Evolutionary conservation across 2,113 vertebrate species (phyloP).

Genomic region (Rissa tridactyla): DNA sequence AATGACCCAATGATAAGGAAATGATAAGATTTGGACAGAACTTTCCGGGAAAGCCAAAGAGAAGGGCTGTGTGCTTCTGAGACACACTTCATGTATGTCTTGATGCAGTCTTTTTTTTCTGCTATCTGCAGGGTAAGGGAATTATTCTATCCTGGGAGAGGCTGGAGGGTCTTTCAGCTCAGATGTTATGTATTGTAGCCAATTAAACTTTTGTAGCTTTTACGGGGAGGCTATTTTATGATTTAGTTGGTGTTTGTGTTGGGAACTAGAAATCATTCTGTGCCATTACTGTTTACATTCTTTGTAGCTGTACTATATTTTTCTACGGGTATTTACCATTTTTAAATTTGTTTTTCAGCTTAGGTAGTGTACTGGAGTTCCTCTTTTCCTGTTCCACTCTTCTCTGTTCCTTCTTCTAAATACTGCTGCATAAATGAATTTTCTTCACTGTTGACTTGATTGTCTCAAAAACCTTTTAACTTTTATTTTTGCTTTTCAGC

Average conservation of each 20-base stretch:
- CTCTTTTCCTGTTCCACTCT: not conserved
- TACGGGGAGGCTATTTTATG: not conserved
- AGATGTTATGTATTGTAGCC: not conserved
- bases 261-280: not conserved
- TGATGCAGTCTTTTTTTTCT: not conserved
- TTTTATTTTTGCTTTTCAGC: not conserved
- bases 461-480: not conserved
- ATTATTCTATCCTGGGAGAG: not conserved
- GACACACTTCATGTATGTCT: not conserved
- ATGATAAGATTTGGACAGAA: not conserved
- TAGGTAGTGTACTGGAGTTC: not conserved
- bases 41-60: not conserved
- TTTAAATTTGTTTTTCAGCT: not conserved
- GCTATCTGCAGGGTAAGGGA: not conserved
- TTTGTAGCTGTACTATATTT: not conserved
- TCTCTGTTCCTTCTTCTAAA: not conserved
- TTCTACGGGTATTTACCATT: not conserved
- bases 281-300: not conserved
- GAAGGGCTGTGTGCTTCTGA: not conserved
- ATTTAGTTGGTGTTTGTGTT: not conserved
- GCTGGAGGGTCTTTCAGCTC: not conserved
- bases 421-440: not conserved
- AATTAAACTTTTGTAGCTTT: not conserved
- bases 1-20: not conserved
- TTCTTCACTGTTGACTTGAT: not conserved